Evolutionary conservation across 1,140 invertebrate genomes (phyloP).

Genomic region (Drosophila lacteicornis): DNA sequence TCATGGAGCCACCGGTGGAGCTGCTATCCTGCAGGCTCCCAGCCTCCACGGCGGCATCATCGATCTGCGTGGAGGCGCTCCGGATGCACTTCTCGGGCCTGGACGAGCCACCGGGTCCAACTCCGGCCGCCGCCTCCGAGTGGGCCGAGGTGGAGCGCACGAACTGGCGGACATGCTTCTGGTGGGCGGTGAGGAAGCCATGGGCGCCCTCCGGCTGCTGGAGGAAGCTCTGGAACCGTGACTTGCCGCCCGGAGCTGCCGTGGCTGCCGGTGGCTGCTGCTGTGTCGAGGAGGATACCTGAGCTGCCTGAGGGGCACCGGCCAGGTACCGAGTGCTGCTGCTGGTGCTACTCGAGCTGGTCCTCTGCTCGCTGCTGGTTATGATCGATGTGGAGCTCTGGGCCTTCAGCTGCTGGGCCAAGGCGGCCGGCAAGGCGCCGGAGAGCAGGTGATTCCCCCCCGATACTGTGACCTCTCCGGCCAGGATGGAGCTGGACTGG

Average conservation of each 20-base stretch:
- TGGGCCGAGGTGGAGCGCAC: conserved; percentile 84
- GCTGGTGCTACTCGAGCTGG: conserved; percentile 60
- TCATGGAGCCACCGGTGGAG: conserved; percentile 49
- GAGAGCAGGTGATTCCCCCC: conserved; percentile 33
- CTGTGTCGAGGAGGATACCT: neutral
- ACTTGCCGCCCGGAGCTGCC: conserved; percentile 32
- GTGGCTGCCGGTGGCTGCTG: neutral
- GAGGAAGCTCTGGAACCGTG: conserved; percentile 82
- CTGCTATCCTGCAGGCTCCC: conserved; percentile 13
- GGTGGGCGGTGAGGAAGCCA: conserved; percentile 79
- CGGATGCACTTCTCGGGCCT: conserved; percentile 81
- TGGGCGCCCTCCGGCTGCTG: conserved; percentile 76
- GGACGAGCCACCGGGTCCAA: conserved; percentile 20
- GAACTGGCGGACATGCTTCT: conserved; percentile 84
- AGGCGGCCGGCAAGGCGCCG: conserved; percentile 24
- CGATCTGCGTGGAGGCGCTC: conserved; percentile 83
- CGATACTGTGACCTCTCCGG: conserved; percentile 48
- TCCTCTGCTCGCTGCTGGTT: conserved; percentile 74
- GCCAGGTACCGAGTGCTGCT: conserved; percentile 55
- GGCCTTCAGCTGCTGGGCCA: conserved; percentile 78
- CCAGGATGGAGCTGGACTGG: conserved; percentile 76
- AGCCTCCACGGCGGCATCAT: conserved; percentile 55
- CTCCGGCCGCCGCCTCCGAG: conserved; percentile 76
- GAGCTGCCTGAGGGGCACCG: conserved; percentile 2
- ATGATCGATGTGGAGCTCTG: conserved; percentile 82